Evolutionary conservation across 2,113 vertebrate species (phyloP).

Genomic region (Leucoraja erinaceus): DNA sequence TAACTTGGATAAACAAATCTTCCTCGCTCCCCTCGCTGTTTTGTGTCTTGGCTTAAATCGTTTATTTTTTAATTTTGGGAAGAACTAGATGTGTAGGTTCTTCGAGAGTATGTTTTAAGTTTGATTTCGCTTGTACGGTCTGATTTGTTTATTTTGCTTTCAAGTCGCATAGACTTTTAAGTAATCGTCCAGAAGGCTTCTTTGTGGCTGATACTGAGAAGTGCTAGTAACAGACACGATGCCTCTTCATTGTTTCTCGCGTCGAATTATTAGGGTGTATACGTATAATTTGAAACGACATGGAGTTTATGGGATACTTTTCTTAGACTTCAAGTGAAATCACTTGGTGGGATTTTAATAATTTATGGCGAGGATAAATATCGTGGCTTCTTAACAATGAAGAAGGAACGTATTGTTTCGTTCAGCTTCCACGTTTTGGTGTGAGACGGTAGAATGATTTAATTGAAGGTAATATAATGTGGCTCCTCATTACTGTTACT

Average conservation of each 20-base stretch:
- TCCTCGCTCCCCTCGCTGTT: neutral
- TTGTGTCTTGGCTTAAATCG: neutral
- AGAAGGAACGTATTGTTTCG: neutral
- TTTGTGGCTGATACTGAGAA: neutral
- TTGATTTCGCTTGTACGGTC: neutral
- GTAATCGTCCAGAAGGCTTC: neutral
- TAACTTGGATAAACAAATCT: slow-evolving; percentile 14
- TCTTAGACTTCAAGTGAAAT: neutral
- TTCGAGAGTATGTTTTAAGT: neutral
- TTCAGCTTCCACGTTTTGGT: neutral
- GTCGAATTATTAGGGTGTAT: neutral
- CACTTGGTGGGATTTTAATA: neutral
- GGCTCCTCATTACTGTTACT: neutral
- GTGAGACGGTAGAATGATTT: neutral
- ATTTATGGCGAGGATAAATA: neutral
- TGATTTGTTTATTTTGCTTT: neutral
- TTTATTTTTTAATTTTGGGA: neutral
- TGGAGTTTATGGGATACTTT: slow-evolving; percentile 2
- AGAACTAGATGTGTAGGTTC: neutral
- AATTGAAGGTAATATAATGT: neutral
- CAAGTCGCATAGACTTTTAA: neutral
- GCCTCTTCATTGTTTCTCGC: slow-evolving; percentile 5
- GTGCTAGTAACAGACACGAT: neutral
- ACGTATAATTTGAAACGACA: neutral
- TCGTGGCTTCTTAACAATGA: neutral